Evolutionary conservation across 2,113 vertebrate genomes (phyloP).

Genomic region (Xenus cinereus): DNA sequence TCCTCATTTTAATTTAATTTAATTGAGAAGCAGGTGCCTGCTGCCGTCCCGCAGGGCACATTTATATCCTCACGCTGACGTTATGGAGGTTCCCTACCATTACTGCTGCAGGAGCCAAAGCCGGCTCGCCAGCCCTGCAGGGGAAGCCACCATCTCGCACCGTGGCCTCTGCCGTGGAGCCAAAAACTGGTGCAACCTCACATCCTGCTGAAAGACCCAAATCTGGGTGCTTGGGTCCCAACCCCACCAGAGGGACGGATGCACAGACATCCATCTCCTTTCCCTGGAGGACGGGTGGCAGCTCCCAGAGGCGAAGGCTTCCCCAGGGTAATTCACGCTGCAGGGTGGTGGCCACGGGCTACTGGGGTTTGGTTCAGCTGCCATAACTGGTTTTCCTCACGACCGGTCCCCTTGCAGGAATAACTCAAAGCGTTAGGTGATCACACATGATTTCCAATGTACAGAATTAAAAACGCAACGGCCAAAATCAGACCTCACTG

Average conservation of each 20-base stretch:
- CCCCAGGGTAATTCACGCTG: not conserved
- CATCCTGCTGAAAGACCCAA: not conserved
- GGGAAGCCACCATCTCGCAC: not conserved
- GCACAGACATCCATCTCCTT: not conserved
- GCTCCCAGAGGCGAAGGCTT: not conserved
- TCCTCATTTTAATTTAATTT: not conserved
- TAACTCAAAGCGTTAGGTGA: not conserved
- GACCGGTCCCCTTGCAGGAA: not conserved
- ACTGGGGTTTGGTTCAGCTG: not conserved
- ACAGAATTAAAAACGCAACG: not conserved
- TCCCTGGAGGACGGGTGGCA: not conserved
- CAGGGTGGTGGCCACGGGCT: not conserved
- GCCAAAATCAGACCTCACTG: not conserved
- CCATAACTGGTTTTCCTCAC: not conserved
- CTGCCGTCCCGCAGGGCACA: not conserved
- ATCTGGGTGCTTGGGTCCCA: not conserved
- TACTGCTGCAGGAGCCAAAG: not conserved
- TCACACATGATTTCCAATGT: accelerated
- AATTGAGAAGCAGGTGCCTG: conserved; percentile 30
- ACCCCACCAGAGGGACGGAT: not conserved
- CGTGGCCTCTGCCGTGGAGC: accelerated
- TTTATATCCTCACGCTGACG: not conserved
- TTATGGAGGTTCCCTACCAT: not conserved
- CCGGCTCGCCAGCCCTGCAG: not conserved
- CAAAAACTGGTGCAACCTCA: not conserved